Conservation (phyloP, 2,888 invertebrate species). For the Leptopilina syphax region DNA sequence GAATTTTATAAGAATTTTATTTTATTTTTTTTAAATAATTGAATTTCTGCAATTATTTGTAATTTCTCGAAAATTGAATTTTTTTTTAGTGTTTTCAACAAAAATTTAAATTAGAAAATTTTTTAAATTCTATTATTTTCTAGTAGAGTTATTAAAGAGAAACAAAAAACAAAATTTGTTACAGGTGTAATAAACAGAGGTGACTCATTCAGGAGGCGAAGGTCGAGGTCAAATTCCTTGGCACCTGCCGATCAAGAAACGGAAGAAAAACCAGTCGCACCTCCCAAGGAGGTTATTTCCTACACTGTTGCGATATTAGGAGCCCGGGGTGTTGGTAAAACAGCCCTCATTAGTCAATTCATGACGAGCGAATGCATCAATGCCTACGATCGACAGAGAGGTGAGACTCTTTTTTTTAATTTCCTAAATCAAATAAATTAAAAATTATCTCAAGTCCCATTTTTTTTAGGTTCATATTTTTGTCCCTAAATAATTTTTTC, state of each 20-base stretch:
- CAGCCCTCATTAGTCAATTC: slow-evolving; percentile 83
- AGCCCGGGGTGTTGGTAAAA: slow-evolving; percentile 80
- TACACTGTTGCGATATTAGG: slow-evolving; percentile 82
- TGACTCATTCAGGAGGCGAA: slow-evolving; percentile 92
- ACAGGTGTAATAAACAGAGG: slow-evolving; percentile 95
- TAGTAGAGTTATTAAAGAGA: too few relatives aligned
- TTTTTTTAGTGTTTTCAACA: too few relatives aligned
- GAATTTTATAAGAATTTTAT: too few relatives aligned
- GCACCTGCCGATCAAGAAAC: slow-evolving; percentile 79
- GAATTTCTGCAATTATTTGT: too few relatives aligned
- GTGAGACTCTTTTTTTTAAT: slow-evolving; percentile 76
- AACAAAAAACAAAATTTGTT: neutral
- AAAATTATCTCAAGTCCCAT: too few relatives aligned
- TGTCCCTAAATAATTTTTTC: too few relatives aligned
- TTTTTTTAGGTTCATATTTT: too few relatives aligned
- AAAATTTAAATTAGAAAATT: too few relatives aligned
- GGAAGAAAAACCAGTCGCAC: slow-evolving; percentile 65
- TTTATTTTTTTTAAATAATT: too few relatives aligned
- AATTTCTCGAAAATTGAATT: too few relatives aligned
- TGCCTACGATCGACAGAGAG: slow-evolving; percentile 92
- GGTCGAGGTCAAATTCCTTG: slow-evolving; percentile 90
- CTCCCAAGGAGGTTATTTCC: slow-evolving; percentile 76
- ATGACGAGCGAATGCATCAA: slow-evolving; percentile 96
- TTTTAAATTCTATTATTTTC: too few relatives aligned
- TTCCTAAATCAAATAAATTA: too few relatives aligned